Percentiles rank a stretch among this genome's conserved stretches.
phyloP scores from a whole-genome alignment of 2,113 vertebrate species.

The Ploceus nigricollis region DNA sequence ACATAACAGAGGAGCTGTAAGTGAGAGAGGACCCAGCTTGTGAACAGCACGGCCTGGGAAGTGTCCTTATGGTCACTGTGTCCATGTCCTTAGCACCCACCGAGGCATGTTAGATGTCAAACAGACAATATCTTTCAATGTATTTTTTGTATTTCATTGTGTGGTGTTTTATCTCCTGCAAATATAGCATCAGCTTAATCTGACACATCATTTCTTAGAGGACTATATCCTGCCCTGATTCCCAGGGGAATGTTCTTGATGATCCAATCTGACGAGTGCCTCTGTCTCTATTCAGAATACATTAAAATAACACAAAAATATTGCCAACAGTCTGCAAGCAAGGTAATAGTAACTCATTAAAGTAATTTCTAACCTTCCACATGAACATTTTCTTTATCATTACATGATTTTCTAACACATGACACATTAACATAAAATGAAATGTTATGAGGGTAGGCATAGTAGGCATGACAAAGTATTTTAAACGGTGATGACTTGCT shows the following conservation, averaged over 20 bases:
- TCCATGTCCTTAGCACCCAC: neutral
- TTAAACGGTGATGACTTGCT: constrained; percentile 44
- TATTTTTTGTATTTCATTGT: neutral
- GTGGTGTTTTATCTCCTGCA: neutral
- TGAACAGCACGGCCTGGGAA: neutral
- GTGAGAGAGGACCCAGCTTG: neutral
- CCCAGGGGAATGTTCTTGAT: constrained; percentile 48
- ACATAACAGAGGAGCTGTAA: neutral
- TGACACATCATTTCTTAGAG: constrained; percentile 36
- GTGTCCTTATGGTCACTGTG: neutral
- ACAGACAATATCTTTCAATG: neutral
- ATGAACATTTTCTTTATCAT: constrained; percentile 49
- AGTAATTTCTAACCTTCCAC: constrained; percentile 59
- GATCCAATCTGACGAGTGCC: constrained; percentile 54
- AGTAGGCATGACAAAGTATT: constrained; percentile 51
- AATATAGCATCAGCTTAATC: neutral
- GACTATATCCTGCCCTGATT: constrained; percentile 27
- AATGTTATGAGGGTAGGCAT: constrained; percentile 32
- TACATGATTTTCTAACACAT: constrained; percentile 54
- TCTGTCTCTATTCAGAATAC: constrained; percentile 60
- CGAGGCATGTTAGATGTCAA: neutral
- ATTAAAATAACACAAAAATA: constrained; percentile 61
- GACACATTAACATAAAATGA: constrained; percentile 55
- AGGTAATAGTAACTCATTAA: constrained; percentile 62
- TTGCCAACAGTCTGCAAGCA: constrained; percentile 34